phyloP scores from a whole-genome alignment of 2,888 invertebrate genomes.

The Clepsis dumicolana region DNA sequence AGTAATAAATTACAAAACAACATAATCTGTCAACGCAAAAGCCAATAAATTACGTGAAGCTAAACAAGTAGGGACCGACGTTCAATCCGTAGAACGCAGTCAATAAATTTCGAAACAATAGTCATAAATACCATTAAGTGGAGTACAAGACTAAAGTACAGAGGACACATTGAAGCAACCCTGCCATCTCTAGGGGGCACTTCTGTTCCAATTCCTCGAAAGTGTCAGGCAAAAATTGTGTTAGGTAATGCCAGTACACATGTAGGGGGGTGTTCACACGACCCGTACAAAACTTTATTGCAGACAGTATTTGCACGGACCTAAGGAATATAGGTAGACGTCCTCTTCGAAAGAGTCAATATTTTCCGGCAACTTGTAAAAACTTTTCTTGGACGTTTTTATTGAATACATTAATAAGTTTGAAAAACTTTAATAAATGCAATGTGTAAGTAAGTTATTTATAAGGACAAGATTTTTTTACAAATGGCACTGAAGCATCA shows the following conservation, averaged over 20 bases:
- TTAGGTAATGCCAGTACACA: constrained; percentile 58
- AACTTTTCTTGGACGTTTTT: not conserved
- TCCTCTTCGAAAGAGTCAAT: constrained; percentile 8
- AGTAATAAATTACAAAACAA: not conserved
- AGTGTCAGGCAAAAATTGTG: constrained; percentile 72
- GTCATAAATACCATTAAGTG: constrained; percentile 29
- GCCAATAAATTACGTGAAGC: not conserved
- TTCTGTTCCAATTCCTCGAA: constrained; percentile 79
- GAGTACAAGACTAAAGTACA: constrained; percentile 29
- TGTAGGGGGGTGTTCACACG: constrained; percentile 44
- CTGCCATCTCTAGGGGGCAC: constrained; percentile 64
- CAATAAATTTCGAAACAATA: constrained; percentile 27
- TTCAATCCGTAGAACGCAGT: not conserved
- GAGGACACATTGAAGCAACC: constrained; percentile 46
- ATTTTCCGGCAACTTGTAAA: constrained; percentile 7
- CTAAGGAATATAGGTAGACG: constrained; percentile 42
- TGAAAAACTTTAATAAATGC: no score
- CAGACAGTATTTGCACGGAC: constrained; percentile 49
- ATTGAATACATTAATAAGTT: no score
- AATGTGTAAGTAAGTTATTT: no score
- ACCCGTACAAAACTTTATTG: constrained; percentile 47
- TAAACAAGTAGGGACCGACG: not conserved
- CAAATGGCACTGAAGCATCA: no score
- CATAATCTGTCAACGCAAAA: not conserved
- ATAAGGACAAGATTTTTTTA: no score